Evolutionary conservation across 30 jellyfish, hydroid and myxozoan species (phyloP), one percentile per base, ranked within the genome.

Genomic region (Hydractinia symbiolongicarpus): DNA sequence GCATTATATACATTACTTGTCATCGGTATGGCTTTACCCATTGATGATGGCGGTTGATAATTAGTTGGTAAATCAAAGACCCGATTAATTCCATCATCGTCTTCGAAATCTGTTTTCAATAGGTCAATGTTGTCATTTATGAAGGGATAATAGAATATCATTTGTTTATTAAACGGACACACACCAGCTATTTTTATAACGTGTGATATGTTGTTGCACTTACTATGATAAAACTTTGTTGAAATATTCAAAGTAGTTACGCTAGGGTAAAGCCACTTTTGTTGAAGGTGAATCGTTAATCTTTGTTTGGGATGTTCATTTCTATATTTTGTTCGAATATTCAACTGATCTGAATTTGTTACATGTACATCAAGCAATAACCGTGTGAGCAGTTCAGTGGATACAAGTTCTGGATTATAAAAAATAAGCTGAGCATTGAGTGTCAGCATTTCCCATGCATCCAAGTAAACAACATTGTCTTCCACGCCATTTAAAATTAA

Each of bases 31-130:
- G 95, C 95, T 44, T 55, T 86, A 5, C 98, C 98, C 52, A 66
- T 77, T 5, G 57, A 30, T 1, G 98, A 91, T 17, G 98, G 98
- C 0, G 98, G 96, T 55, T 86, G 96, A 67, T 91, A 91, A 57
- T 91, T 91, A 54, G 55, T 79, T 19, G 98, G 98, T 40, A 91
- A 19, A 44, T 90, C 64, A 4, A 86, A 82, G 17, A 86, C 64
- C 72, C 96, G 96, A 9, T 73, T 55, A 17, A 71, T 76, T 7
- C 77, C 96, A 19, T 86, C 86, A 17, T 50, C 49, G 79, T 91
- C 98, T 5, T n/a, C 77, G 9, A 86, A 88, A 58, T 77, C 54
- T 4, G 81, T 13, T 64, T 64, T 7, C 9, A 64, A 51, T 13
- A 64, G 17, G 8, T n/a, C 7, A 7, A n/a, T 64, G 17, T 13